Evolutionary conservation across 2,797 vertebrate genomes (phyloP), one percentile per base, ranked within the genome.

Genomic region (Gymnothorax reevesii): DNA sequence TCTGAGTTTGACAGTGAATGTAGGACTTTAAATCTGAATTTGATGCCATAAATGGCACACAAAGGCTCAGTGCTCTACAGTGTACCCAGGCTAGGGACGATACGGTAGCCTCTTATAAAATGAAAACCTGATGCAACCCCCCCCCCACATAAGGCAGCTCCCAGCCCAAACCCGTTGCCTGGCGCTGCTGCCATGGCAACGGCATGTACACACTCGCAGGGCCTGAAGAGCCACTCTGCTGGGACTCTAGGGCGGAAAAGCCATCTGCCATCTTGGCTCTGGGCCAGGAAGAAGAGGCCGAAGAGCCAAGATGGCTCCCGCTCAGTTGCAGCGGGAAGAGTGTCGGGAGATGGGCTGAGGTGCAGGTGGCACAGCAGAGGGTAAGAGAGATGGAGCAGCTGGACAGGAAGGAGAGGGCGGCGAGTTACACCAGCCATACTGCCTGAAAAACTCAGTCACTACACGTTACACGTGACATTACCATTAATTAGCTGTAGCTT

Each of bases 251-350:
- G 42, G 42, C 62, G 62, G 62, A 87, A 69, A 22, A 83, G 10
- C 95, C 95, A 95, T 95, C 95, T 96, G 95, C 92, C 94, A 93
- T 91, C 85, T 88, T 95, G 95, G 95, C 94, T 94, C 90, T 20
- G 10, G 86, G 94, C 95, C 95, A 94, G 80, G 5, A 64, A 6
- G 88, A 71, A 5, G 88, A 86, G 89, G 85, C 82, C 75, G 66
- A 80, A 82, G 92, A 93, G 93, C 94, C 94, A 94, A 93, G 89
- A 95, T 94, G 93, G 92, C 77, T 66, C 42, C 52, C 33, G 25
- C 54, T 52, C 83, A 71, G 83, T 42, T 55, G 54, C 82, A 73
- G 25, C 33, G 55, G 84, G 25, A 20, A 20, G 86, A 57, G 25
- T 25, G 42, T 82, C 73, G 55, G 82, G 54, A 73, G 80, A 57